A percentile compares a stretch with the other conserved stretches of the same genome.
Evolutionary conservation across 2,888 invertebrate species (phyloP).

Genomic region (Monochamus alternatus): DNA sequence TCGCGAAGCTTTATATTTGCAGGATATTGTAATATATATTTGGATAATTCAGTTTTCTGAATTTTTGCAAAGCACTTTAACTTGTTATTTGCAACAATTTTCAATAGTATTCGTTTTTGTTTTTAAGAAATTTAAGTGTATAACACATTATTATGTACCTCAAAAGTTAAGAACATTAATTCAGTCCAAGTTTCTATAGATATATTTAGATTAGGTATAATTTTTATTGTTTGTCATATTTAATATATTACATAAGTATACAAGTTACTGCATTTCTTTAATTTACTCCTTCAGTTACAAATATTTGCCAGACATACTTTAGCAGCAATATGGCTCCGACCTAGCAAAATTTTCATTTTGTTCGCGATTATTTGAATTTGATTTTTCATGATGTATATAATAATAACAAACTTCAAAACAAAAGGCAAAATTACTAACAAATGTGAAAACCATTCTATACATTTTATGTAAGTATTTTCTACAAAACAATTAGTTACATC

Average conservation of each 20-base stretch:
- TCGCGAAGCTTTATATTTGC: slow-evolving; percentile 14
- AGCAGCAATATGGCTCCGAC: no score
- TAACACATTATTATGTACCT: background rate
- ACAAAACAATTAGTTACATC: background rate
- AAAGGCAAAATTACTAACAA: no score
- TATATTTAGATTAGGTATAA: slow-evolving; percentile 37
- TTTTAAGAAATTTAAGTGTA: slow-evolving; percentile 13
- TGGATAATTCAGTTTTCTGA: slow-evolving; percentile 3
- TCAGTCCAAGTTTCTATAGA: slow-evolving; percentile 36
- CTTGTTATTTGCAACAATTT: slow-evolving; percentile 21
- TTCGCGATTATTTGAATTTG: no score
- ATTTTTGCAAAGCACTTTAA: slow-evolving; percentile 18
- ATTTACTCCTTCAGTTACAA: no score
- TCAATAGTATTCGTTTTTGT: slow-evolving; percentile 30
- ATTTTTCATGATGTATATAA: no score
- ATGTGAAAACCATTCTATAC: no score
- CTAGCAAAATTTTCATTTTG: no score
- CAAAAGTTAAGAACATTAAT: slow-evolving; percentile 22
- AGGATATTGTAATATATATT: background rate
- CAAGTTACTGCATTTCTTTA: slow-evolving; percentile 18
- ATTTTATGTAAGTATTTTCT: background rate
- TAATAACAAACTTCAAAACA: no score
- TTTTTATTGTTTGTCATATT: slow-evolving; percentile 48
- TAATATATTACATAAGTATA: slow-evolving; percentile 47
- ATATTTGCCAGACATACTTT: no score